These are phyloP conservation scores for Matsumurasca onukii DNA, from an alignment of 1,140 invertebrate genomes.

Conservation along the genomic window DNA sequence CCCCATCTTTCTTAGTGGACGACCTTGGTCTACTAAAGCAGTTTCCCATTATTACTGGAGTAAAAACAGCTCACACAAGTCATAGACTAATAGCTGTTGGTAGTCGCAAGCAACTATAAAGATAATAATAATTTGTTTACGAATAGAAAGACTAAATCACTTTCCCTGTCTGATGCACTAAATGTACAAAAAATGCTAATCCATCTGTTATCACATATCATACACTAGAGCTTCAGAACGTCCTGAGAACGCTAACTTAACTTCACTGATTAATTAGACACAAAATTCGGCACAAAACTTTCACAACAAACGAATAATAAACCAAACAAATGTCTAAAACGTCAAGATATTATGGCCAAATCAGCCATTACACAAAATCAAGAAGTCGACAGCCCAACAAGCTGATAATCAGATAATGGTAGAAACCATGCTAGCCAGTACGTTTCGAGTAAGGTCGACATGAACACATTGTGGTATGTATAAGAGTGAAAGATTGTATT, in stretches of 20 bases:
- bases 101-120: no score
- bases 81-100: neutral
- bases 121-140: neutral
- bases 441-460: no score
- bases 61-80: neutral
- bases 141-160: neutral
- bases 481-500: no score
- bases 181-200: neutral
- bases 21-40: constrained; percentile 44
- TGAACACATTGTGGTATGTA: no score
- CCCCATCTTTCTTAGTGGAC: constrained; percentile 41
- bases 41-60: constrained; percentile 40
- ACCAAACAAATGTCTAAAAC: neutral
- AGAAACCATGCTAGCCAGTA: neutral
- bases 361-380: neutral
- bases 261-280: neutral
- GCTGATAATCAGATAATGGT: constrained; percentile 14
- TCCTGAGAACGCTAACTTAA: neutral
- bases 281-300: neutral
- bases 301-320: neutral
- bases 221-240: neutral
- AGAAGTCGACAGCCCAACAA: neutral
- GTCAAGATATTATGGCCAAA: neutral
- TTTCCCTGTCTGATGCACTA: constrained; percentile 1
- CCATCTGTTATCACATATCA: constrained; percentile 8